Conservation (phyloP, 2,113 vertebrate species). For the Rousettus leschenaultii region DNA sequence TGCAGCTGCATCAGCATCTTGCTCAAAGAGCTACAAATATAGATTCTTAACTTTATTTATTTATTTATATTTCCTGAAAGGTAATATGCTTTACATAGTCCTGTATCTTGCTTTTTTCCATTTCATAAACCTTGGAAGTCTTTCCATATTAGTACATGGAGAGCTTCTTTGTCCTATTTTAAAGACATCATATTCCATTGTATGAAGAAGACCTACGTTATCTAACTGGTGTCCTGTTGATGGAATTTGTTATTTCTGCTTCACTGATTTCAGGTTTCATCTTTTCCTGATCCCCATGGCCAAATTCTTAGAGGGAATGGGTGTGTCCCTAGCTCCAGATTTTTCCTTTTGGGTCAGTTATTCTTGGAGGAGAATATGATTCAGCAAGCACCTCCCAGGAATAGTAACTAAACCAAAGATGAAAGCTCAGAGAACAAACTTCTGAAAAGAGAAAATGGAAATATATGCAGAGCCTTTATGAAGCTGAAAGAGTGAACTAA, state of each 20-base stretch:
- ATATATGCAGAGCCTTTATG: background rate
- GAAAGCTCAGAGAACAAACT: slow-evolving; percentile 28
- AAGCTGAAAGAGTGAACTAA: background rate
- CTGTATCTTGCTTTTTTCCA: background rate
- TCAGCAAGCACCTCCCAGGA: background rate
- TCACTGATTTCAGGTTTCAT: background rate
- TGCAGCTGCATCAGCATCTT: no score
- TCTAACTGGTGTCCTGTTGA: background rate
- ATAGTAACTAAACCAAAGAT: background rate
- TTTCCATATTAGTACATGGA: background rate
- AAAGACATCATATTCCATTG: background rate
- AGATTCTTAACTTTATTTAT: background rate
- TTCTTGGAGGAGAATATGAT: background rate
- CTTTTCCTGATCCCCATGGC: background rate
- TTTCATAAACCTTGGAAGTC: background rate
- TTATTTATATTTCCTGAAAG: background rate
- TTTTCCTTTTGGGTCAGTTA: background rate
- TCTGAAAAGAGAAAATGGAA: background rate
- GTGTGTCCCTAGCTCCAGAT: background rate
- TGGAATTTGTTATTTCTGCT: background rate
- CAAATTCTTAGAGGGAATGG: slow-evolving; percentile 6
- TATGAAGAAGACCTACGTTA: background rate
- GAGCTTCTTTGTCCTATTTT: background rate
- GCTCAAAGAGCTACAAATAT: no score
- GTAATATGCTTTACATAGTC: background rate